Evolutionary conservation across 1,140 invertebrate species (phyloP).

Genomic region (Drosophila kurseongensis): DNA sequence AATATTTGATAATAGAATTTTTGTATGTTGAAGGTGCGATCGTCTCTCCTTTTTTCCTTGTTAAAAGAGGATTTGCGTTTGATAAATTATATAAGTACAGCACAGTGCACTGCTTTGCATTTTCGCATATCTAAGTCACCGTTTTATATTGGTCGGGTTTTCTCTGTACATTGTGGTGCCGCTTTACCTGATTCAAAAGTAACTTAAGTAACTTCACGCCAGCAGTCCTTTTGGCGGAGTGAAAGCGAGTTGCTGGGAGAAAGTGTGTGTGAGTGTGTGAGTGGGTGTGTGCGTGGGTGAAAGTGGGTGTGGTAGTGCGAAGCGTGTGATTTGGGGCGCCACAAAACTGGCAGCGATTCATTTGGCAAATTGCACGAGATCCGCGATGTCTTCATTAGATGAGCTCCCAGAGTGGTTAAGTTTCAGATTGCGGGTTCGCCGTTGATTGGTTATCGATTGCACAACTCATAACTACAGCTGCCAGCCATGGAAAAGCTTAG

Average conservation of each 20-base stretch:
- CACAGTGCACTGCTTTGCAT: neutral
- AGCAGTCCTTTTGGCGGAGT: conserved; percentile 8
- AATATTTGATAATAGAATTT: too few relatives aligned
- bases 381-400: conserved; percentile 33
- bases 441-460: conserved; percentile 33
- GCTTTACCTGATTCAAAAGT: conserved; percentile 35
- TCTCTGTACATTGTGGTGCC: neutral
- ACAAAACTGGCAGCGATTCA: conserved; percentile 46
- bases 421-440: neutral
- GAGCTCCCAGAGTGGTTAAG: conserved; percentile 1
- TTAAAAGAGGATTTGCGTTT: too few relatives aligned
- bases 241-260: neutral
- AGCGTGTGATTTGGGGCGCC: conserved; percentile 16
- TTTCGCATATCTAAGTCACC: neutral
- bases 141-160: neutral
- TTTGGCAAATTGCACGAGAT: conserved; percentile 52
- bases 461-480: conserved; percentile 10
- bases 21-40: too few relatives aligned
- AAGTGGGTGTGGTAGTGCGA: neutral
- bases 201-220: conserved; percentile 33
- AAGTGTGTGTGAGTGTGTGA: neutral
- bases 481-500: neutral
- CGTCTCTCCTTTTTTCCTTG: too few relatives aligned
- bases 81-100: too few relatives aligned
- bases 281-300: conserved; percentile 1